Base-by-base conservation (phyloP, 2,888 invertebrate genomes). In the Cylloceria caligata region DNA sequence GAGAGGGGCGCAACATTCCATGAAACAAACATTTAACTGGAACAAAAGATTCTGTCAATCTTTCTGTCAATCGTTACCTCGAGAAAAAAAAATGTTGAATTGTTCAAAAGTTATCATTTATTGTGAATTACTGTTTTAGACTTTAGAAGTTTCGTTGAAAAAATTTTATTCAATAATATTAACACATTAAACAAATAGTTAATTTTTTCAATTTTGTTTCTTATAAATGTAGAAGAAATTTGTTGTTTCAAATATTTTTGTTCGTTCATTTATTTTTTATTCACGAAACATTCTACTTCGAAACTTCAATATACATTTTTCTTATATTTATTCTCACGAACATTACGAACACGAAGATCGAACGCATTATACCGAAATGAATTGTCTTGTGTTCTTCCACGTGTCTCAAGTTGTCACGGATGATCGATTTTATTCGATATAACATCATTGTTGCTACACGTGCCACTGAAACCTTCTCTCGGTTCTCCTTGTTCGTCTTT, bases 401-500 rank as follows among this genome's bases (percentile, higher is more conserved):
- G 62, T 36, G 72, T 73, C 62, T 73, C 72, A 49, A 60, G 72
- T 60, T 60, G 72, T 73, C 72, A 73, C 72, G 62, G 72, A 60
- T 62, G 72, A 73, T 73, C 62, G 62, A 73, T 24, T 74, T 65
- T 62, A 74, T 74, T 65, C 73, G 47, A 74, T 52, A n/a, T n/a
- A 36, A 39, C 68, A 69, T 55, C 55, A 55, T 55, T 52, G 16
- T 16, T 39, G 39, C 52, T 39, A 39, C 52, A 55, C 52, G 52
- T 21, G 55, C 7, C 19, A 36, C 36, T 11, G 68, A 52, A 39
- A 39, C 24, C n/a, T n/a, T 1, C 39, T 52, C 52, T n/a, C n/a
- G n/a, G n/a, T n/a, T n/a, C 39, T 49, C 24, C 24, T 67, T 34
- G 5, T 57, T 57, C 55, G 30, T 57, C 27, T 30, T 36, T 9